phyloP scores from a whole-genome alignment of 2,113 vertebrate species.

The Ophthalmolycus amberensis region DNA sequence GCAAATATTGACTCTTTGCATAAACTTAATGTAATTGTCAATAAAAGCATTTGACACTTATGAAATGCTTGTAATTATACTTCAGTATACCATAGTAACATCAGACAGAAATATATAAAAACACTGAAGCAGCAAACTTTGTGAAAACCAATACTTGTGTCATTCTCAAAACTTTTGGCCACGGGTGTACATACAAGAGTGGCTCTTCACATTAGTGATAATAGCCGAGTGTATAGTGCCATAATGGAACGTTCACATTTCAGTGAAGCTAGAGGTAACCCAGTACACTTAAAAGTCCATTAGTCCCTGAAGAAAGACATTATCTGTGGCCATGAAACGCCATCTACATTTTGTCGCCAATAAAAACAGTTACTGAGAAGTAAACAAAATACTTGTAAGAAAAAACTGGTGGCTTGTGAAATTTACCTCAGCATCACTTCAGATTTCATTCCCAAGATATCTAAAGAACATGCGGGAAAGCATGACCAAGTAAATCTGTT shows the following conservation, averaged over 20 bases:
- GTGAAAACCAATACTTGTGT: too few species aligned
- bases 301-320: constrained; percentile 70
- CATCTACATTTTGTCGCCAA: constrained; percentile 26
- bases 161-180: too few species aligned
- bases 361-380: constrained; percentile 44
- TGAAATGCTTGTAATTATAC: too few species aligned
- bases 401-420: constrained; percentile 28
- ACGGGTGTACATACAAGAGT: constrained; percentile 21
- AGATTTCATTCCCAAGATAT: background rate
- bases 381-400: constrained; percentile 57
- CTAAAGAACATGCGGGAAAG: background rate
- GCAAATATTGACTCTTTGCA: too few species aligned
- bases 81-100: too few species aligned
- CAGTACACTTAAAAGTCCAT: constrained; percentile 75
- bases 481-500: background rate
- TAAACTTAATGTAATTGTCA: too few species aligned
- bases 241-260: constrained; percentile 70
- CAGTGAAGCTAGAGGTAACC: constrained; percentile 68
- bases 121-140: too few species aligned
- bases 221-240: constrained; percentile 38
- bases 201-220: constrained; percentile 57
- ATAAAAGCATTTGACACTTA: too few species aligned
- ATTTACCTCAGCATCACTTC: background rate
- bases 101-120: too few species aligned
- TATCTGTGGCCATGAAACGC: constrained; percentile 51